phyloP scores from a whole-genome alignment of 2,888 invertebrate species.

The Leucophenga maculata region DNA sequence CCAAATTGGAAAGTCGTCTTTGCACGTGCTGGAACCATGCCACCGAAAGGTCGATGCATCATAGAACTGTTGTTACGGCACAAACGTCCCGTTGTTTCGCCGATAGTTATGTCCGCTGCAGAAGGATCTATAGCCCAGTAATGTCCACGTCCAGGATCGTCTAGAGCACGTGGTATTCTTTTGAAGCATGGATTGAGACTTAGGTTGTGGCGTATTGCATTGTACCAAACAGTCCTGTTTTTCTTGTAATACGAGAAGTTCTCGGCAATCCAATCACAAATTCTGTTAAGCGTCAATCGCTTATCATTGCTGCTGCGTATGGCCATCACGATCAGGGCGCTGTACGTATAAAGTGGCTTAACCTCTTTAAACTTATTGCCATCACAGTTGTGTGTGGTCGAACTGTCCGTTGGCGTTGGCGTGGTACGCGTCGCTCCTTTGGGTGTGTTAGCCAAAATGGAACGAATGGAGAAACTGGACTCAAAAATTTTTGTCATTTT shows the following conservation, averaged over 20 bases:
- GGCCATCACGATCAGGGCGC: constrained; percentile 99
- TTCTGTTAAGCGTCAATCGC: constrained; percentile 91
- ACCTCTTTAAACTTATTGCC: constrained; percentile 13
- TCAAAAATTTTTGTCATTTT: constrained; percentile 74
- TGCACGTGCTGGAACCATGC: background rate
- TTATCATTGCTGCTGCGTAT: constrained; percentile 93
- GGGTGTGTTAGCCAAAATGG: constrained; percentile 80
- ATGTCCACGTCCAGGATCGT: constrained; percentile 98
- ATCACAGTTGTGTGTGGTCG: no score
- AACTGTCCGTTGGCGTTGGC: no score
- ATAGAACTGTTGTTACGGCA: constrained; percentile 74
- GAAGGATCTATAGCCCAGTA: constrained; percentile 99
- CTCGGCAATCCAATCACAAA: constrained; percentile 97
- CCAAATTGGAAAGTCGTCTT: background rate
- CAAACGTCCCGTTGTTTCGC: constrained; percentile 95
- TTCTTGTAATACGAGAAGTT: constrained; percentile 97
- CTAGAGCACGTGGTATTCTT: constrained; percentile 94
- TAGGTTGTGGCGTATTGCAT: constrained; percentile 78
- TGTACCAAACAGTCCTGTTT: constrained; percentile 98
- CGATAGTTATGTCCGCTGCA: constrained; percentile 96
- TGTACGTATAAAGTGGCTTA: constrained; percentile 97
- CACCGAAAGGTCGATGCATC: background rate
- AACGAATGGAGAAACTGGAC: constrained; percentile 87
- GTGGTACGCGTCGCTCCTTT: constrained; percentile 39
- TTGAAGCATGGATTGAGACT: constrained; percentile 95